phyloP scores from a whole-genome alignment of 1,140 invertebrate species.

The Nylanderia fulva region DNA sequence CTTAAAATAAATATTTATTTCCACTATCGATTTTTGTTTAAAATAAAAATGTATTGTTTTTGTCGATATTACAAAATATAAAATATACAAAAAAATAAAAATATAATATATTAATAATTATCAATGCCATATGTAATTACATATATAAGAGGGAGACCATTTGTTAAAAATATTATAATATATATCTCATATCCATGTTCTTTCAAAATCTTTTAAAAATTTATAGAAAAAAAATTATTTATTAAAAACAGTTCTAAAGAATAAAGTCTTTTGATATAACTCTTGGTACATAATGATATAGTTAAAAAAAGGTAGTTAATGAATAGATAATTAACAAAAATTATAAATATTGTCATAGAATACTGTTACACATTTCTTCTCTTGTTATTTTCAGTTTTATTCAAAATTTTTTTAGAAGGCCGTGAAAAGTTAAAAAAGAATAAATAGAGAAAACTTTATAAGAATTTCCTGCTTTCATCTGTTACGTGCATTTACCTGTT shows the following conservation, averaged over 20 bases:
- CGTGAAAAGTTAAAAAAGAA: slow-evolving; percentile 20
- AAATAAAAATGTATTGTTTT: not conserved
- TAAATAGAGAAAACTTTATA: not conserved
- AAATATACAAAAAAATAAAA: not conserved
- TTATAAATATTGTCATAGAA: not conserved
- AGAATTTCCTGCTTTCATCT: not conserved
- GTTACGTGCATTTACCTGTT: slow-evolving; percentile 85
- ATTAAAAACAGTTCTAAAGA: not conserved
- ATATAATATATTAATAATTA: not conserved
- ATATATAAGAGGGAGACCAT: not conserved
- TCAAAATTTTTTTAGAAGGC: not conserved
- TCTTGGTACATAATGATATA: not conserved
- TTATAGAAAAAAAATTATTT: not conserved
- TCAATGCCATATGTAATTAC: not conserved
- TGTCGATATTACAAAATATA: too few species aligned
- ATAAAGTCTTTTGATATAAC: not conserved
- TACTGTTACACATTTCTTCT: not conserved
- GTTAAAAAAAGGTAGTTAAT: not conserved
- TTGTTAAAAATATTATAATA: not conserved
- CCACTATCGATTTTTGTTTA: not conserved
- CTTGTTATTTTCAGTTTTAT: slow-evolving; percentile 4
- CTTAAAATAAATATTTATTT: not conserved
- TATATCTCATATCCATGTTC: not conserved
- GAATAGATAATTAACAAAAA: not conserved
- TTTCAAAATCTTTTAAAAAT: not conserved